A percentile compares a stretch with the other conserved stretches of the same genome.
Evolutionary conservation across 2,797 vertebrate species (phyloP).

Genomic region (Megalops cyprinoides): DNA sequence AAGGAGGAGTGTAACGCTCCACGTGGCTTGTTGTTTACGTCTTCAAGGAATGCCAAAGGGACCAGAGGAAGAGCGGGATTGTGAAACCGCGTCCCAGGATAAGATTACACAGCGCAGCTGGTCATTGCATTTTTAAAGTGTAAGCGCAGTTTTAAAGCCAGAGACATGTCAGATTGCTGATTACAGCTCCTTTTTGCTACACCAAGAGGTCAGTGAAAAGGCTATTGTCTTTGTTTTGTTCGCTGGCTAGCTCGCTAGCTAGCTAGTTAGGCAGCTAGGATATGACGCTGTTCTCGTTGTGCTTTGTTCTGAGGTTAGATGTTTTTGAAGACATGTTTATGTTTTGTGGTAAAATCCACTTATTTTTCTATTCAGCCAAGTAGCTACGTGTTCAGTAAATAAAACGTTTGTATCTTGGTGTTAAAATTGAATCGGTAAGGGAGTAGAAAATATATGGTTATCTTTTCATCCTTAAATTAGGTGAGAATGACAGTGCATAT

Average conservation of each 20-base stretch:
- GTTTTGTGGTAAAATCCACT: neutral
- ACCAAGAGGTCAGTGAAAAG: slow-evolving; percentile 16
- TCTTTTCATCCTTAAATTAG: neutral
- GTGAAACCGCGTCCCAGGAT: slow-evolving; percentile 63
- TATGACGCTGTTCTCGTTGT: neutral
- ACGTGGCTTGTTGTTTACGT: slow-evolving; percentile 77
- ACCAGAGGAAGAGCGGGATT: slow-evolving; percentile 40
- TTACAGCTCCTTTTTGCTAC: neutral
- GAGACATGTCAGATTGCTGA: slow-evolving; percentile 11
- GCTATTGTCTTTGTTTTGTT: slow-evolving; percentile 7
- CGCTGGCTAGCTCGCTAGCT: neutral
- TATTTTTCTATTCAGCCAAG: neutral
- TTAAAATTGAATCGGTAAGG: neutral
- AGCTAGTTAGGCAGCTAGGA: neutral
- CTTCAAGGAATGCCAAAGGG: slow-evolving; percentile 55
- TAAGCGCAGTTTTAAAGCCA: slow-evolving; percentile 14
- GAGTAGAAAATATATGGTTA: neutral
- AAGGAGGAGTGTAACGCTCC: slow-evolving; percentile 53
- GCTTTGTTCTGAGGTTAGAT: neutral
- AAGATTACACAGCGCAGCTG: slow-evolving; percentile 48
- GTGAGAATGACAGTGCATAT: neutral
- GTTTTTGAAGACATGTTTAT: neutral
- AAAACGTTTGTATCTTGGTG: neutral
- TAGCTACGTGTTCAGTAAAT: neutral
- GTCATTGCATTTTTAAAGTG: slow-evolving; percentile 1